Percentiles rank a stretch among this genome's conserved stretches.
phyloP scores from a whole-genome alignment of 2,113 vertebrate species.

The Platichthys flesus region DNA sequence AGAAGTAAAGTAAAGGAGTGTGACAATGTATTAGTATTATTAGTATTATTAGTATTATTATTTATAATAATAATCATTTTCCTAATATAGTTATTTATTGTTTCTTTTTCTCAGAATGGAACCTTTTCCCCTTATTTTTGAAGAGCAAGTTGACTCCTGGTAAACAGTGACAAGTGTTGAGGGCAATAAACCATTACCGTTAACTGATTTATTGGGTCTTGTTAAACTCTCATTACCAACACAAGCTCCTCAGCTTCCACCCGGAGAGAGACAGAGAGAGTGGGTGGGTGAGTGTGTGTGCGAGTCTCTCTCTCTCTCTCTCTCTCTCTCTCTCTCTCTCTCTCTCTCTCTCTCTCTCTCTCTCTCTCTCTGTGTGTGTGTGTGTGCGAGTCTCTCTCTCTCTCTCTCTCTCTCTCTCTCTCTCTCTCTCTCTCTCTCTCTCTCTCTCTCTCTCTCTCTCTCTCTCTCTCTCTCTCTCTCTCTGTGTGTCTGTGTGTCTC shows the following conservation, averaged over 20 bases:
- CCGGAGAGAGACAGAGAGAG: background rate
- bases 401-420: no score
- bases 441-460: no score
- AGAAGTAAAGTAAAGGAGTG: background rate
- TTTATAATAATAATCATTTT: background rate
- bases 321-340: no score
- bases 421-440: no score
- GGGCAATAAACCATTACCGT: conserved; percentile 68
- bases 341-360: no score
- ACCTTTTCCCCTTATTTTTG: background rate
- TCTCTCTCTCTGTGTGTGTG: no score
- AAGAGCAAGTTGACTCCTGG: conserved; percentile 39
- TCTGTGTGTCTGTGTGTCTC: background rate
- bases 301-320: no score
- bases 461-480: no score
- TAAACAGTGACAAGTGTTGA: conserved; percentile 72
- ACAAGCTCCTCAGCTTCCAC: conserved; percentile 67
- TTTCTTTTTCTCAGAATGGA: background rate
- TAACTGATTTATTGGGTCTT: conserved; percentile 87
- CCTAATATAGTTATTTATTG: no score
- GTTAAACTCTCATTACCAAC: conserved; percentile 86
- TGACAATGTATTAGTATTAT: background rate
- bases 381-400: no score
- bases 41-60: background rate
- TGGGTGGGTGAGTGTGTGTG: no score